These are phyloP conservation scores for Urosaurus nigricauda DNA, from an alignment of 2,797 vertebrate species.

Conservation along the genomic window DNA sequence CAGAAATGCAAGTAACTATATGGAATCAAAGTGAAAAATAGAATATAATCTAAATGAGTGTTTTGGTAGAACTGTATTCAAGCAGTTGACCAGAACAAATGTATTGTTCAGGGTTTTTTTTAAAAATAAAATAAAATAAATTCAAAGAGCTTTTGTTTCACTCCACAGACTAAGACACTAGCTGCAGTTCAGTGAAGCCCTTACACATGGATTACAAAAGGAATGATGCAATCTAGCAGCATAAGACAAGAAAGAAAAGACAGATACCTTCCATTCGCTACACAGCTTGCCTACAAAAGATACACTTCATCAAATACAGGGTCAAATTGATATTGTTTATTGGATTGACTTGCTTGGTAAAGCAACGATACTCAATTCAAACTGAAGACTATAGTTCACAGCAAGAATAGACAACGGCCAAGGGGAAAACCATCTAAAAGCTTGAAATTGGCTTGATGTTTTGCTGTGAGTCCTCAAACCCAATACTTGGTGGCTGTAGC, in stretches of 20 bases:
- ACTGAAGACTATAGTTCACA: not conserved
- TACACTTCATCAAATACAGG: not conserved
- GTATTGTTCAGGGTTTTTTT: constrained; percentile 32
- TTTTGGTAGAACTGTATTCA: constrained; percentile 44
- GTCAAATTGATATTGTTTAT: not conserved
- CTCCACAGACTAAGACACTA: not conserved
- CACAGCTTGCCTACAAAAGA: not conserved
- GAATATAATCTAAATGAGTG: constrained; percentile 55
- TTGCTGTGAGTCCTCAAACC: not conserved
- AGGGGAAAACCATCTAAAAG: not conserved
- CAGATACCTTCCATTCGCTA: not conserved
- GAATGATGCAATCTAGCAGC: not conserved
- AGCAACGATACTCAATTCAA: not conserved
- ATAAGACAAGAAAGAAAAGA: not conserved
- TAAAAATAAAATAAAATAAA: too few relatives aligned
- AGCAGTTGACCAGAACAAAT: constrained; percentile 4
- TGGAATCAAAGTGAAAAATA: constrained; percentile 64
- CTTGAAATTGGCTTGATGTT: not conserved
- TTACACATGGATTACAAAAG: constrained; percentile 4
- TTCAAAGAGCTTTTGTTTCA: not conserved
- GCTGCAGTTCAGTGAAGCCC: not conserved
- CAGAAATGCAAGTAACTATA: constrained; percentile 72
- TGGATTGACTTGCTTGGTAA: not conserved
- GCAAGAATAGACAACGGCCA: too few relatives aligned
- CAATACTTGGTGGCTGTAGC: too few relatives aligned